Conservation (phyloP, 2,113 vertebrate species). For the Genyomyrus donnyi region DNA sequence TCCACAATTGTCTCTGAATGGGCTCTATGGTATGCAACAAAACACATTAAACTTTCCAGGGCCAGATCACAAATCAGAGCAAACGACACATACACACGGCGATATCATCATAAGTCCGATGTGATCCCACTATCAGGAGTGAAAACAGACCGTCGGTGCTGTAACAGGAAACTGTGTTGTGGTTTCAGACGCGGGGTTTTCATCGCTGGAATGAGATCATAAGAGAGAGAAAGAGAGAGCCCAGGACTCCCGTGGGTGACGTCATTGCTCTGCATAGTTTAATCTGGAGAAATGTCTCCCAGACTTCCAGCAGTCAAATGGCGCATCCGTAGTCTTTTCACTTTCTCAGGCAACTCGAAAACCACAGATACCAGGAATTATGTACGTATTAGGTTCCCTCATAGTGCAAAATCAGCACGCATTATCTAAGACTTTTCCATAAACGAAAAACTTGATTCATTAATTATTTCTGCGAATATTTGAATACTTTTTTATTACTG, state of each 20-base stretch:
- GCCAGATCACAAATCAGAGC: constrained; percentile 8
- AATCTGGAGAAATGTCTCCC: background rate
- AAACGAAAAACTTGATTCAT: background rate
- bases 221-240: background rate
- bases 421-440: background rate
- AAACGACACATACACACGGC: background rate
- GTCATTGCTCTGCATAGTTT: background rate
- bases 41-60: constrained; percentile 27
- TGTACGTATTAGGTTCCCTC: background rate
- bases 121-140: constrained; percentile 7
- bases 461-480: background rate
- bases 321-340: background rate
- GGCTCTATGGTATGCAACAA: constrained; percentile 31
- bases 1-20: constrained; percentile 35
- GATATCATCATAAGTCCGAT: background rate
- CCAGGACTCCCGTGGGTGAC: background rate
- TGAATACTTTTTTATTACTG: background rate
- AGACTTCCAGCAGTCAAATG: background rate
- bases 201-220: constrained; percentile 8
- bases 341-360: background rate
- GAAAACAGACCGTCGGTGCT: constrained; percentile 12
- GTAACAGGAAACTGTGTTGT: background rate
- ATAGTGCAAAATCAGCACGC: background rate
- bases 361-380: background rate
- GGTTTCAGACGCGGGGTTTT: background rate